These are phyloP conservation scores for Darevskia nairensis DNA, from an alignment of 2,797 vertebrate genomes.

Conservation along the genomic window DNA sequence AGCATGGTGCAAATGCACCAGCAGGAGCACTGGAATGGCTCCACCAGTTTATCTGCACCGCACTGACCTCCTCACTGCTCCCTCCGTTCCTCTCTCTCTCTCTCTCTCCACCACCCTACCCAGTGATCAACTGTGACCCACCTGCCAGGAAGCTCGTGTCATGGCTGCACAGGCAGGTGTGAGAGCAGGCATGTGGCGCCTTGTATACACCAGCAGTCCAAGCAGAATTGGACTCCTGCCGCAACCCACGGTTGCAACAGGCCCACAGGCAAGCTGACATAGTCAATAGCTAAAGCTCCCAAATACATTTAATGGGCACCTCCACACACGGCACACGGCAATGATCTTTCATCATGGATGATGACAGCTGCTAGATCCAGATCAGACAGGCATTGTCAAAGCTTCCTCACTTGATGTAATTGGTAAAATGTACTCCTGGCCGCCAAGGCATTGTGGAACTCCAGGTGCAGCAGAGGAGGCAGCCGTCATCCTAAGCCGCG, in stretches of 20 bases:
- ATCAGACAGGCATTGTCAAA: slow-evolving; percentile 4
- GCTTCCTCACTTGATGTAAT: slow-evolving; percentile 3
- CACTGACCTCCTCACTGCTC: no score
- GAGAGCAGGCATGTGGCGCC: no score
- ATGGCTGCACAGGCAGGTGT: no score
- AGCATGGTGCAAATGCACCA: no score
- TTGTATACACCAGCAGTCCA: background rate
- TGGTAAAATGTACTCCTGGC: slow-evolving; percentile 7
- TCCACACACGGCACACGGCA: background rate
- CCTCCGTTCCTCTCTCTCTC: no score
- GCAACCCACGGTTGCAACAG: background rate
- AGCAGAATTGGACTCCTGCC: background rate
- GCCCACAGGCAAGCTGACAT: background rate
- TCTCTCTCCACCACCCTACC: no score
- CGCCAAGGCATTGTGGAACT: background rate
- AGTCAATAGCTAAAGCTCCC: background rate
- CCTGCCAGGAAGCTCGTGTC: no score
- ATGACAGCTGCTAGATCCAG: background rate
- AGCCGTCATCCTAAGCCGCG: background rate
- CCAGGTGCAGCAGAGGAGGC: background rate
- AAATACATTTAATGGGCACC: background rate
- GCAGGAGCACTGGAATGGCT: no score
- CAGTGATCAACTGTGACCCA: no score
- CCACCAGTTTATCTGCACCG: no score
- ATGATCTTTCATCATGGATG: background rate